Conservation (phyloP, 2,888 invertebrate genomes). For the Perdita meconis region DNA sequence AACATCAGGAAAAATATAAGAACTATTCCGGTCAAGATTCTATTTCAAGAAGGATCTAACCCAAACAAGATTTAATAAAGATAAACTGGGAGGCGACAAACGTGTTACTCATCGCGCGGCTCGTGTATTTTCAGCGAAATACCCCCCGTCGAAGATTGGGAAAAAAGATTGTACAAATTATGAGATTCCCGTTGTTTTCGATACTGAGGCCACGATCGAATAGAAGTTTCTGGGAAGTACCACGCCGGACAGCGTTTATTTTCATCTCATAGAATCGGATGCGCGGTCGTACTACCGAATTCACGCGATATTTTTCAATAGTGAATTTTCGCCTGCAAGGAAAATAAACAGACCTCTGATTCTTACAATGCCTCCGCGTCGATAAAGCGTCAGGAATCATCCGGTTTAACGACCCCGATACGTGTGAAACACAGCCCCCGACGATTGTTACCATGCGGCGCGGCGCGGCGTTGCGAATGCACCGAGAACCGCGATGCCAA, state of each 20-base stretch:
- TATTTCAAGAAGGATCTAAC: too few species aligned
- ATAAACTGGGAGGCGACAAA: background rate
- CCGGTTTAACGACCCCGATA: slow-evolving; percentile 1
- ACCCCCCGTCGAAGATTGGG: background rate
- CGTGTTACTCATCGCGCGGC: background rate
- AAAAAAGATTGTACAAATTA: slow-evolving; percentile 5
- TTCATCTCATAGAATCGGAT: slow-evolving; percentile 46
- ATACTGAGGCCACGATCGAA: slow-evolving; percentile 8
- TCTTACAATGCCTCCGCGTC: background rate
- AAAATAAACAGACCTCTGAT: slow-evolving; percentile 43
- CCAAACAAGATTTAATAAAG: too few species aligned
- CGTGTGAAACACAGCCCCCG: background rate
- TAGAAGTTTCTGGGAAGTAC: slow-evolving; percentile 17
- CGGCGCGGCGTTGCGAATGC: slow-evolving; percentile 21
- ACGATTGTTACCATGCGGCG: slow-evolving; percentile 13
- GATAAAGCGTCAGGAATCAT: slow-evolving; percentile 10
- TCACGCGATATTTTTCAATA: slow-evolving; percentile 22
- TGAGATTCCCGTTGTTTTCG: background rate
- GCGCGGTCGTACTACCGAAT: slow-evolving; percentile 24
- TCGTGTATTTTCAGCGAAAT: background rate
- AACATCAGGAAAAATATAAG: too few species aligned
- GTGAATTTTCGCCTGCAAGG: slow-evolving; percentile 18
- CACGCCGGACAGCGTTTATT: slow-evolving; percentile 52
- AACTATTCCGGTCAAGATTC: too few species aligned
- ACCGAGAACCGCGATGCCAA: slow-evolving; percentile 2